Evolutionary conservation across 2,797 vertebrate genomes (phyloP), one percentile per base, ranked within the genome.

Genomic region (Platalea minor): DNA sequence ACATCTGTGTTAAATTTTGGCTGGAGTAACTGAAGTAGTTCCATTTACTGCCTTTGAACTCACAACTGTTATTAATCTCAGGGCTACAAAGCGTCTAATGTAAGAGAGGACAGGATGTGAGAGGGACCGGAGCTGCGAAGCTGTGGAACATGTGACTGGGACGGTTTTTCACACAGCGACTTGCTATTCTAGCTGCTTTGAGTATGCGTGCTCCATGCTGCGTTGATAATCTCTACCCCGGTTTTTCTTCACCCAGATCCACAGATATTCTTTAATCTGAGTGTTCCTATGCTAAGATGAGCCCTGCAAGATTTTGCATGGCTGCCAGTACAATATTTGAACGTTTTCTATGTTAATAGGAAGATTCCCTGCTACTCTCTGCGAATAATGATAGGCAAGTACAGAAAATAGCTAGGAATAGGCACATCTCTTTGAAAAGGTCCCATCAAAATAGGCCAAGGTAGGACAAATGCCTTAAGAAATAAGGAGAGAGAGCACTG

Each of bases 41-140:
- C 85, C 81, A 68, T 89, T 61, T 59, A n/a, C 75, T 0, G 65
- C 85, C 92, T 95, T 91, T 96, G 92, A 96, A 93, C 92, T 93
- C 72, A 53, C 67, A 87, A 83, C 64, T 94, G 91, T 91, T 97
- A 33, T 48, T 92, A 87, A 95, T 93, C 79, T 89, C 12, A 1
- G 64, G 57, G 87, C 91, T 92, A 50, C 79, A 78, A 72, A 88
- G 89, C 19, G 0, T 88, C 78, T 91, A 35, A 8, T 67, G 60
- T 94, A 29, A 61, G 85, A 67, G 91, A 84, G 73, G 65, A 88
- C 96, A 89, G 96, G 95, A 96, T 96, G 73, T 92, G 93, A 93
- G 85, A 82, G 69, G 80, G 78, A 9, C 73, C 72, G 94, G 91
- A 91, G 85, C 81, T 46, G 72, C 10, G 25, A 68, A 76, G 86